Conservation (phyloP, 2,888 invertebrate genomes). For the Nasonia oneida region DNA sequence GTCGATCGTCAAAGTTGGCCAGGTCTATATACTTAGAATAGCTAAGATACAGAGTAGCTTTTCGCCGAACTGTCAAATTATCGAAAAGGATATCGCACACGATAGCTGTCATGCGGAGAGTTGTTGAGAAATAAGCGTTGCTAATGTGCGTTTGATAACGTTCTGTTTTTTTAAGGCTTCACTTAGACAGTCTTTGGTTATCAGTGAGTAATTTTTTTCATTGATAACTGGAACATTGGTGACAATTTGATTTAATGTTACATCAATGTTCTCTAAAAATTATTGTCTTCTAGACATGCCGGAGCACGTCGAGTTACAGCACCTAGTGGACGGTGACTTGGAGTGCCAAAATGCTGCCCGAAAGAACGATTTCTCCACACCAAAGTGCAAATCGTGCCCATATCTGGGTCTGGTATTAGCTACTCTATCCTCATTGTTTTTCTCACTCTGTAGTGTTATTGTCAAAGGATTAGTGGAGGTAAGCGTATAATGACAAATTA, state of each 20-base stretch:
- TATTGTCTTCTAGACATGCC: constrained; percentile 81
- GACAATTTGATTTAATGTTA: not conserved
- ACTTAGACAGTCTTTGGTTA: constrained; percentile 15
- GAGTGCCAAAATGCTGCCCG: constrained; percentile 78
- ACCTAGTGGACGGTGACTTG: constrained; percentile 85
- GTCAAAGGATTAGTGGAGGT: constrained; percentile 93
- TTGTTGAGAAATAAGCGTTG: constrained; percentile 23
- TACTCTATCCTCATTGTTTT: constrained; percentile 92
- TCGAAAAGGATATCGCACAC: constrained; percentile 12
- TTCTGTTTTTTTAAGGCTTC: not conserved
- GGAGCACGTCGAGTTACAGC: constrained; percentile 90
- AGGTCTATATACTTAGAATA: not conserved
- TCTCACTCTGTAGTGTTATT: constrained; percentile 94
- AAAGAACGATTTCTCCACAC: constrained; percentile 80
- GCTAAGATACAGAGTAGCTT: not conserved
- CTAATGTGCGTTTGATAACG: not conserved
- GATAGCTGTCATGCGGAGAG: constrained; percentile 25
- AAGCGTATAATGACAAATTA: not conserved
- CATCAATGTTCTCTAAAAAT: not conserved
- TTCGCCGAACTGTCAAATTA: not conserved
- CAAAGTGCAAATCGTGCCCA: constrained; percentile 82
- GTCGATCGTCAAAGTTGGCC: constrained; percentile 21
- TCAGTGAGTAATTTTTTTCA: constrained; percentile 11
- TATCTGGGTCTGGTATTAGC: constrained; percentile 92
- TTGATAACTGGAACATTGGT: not conserved